Evolutionary conservation across 2,113 vertebrate genomes (phyloP).

Genomic region (Cepphus grylle): DNA sequence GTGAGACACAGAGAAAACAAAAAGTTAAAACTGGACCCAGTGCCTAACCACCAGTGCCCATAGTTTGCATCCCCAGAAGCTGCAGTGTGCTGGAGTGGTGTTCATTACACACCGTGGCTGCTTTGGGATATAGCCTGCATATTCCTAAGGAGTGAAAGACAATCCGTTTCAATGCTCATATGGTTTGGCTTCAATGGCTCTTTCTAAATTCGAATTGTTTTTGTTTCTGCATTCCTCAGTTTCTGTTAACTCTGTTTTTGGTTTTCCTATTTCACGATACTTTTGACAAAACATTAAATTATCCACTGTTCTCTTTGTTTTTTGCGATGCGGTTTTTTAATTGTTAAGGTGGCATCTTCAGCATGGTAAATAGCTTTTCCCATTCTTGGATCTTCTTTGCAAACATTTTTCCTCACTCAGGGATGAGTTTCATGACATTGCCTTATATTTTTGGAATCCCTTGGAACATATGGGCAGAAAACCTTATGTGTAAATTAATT

Average conservation of each 20-base stretch:
- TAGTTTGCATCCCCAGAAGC: background rate
- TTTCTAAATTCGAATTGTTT: background rate
- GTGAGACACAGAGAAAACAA: background rate
- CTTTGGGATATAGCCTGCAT: background rate
- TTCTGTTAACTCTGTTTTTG: background rate
- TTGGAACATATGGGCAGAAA: background rate
- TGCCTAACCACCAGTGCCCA: background rate
- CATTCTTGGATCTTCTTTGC: background rate
- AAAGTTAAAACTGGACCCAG: background rate
- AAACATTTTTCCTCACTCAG: background rate
- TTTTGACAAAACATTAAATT: background rate
- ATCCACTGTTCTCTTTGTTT: background rate
- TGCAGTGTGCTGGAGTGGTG: background rate
- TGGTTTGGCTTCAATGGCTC: background rate
- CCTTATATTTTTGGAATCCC: background rate
- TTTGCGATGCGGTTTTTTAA: background rate
- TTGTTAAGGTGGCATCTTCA: background rate
- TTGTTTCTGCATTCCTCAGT: background rate
- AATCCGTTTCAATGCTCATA: background rate
- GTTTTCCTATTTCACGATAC: background rate
- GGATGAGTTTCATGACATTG: background rate
- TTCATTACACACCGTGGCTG: background rate
- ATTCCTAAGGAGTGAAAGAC: background rate
- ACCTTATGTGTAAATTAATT: background rate
- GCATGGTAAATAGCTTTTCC: background rate